phyloP scores from a whole-genome alignment of 64 coral and sea anemone genomes.

The Actinia equina region DNA sequence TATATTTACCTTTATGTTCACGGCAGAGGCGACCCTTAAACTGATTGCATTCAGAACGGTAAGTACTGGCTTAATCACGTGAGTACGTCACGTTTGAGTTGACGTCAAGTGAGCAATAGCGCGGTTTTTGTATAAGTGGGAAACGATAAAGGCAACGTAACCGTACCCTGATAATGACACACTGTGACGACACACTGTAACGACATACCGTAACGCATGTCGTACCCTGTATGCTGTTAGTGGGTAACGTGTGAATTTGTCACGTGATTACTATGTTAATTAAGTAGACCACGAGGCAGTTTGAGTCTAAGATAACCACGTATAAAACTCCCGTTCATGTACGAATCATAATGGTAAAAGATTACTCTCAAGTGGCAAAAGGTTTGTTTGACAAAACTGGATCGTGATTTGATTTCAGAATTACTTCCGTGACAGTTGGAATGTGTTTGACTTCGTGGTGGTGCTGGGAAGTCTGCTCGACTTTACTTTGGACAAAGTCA shows the following conservation, averaged over 20 bases:
- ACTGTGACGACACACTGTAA: no score
- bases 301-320: background rate
- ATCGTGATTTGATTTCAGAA: slow-evolving; percentile 46
- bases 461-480: slow-evolving; percentile 86
- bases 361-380: no score
- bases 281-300: background rate
- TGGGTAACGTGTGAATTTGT: background rate
- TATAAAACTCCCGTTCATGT: background rate
- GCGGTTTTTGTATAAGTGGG: no score
- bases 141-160: no score
- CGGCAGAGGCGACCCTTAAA: slow-evolving; percentile 79
- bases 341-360: no score
- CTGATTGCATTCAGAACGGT: slow-evolving; percentile 89
- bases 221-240: no score
- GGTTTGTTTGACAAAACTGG: background rate
- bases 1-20: slow-evolving; percentile 97
- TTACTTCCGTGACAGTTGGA: slow-evolving; percentile 97
- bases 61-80: slow-evolving; percentile 4
- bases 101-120: background rate
- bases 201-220: no score
- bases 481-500: slow-evolving; percentile 42
- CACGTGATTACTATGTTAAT: background rate
- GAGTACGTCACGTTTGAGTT: background rate
- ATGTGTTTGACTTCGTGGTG: slow-evolving; percentile 95
- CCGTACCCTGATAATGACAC: no score